Base-by-base conservation (phyloP, 2,888 invertebrate genomes). In the Sialis fuliginosa region DNA sequence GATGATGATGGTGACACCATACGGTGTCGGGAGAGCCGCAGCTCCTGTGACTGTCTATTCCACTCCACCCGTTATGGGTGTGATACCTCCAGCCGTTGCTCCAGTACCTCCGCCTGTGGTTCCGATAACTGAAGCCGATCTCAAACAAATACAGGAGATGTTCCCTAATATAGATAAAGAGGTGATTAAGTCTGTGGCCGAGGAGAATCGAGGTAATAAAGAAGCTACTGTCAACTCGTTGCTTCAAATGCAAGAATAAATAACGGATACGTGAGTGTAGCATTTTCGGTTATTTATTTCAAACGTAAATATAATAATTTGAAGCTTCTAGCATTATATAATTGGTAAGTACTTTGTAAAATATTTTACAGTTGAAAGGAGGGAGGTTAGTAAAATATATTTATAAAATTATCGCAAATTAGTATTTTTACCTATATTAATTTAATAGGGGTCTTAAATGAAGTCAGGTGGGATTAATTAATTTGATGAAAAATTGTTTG, bases 111-210 rank as follows among this genome's bases (percentile, higher is more conserved):
- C 64, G 35, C 52, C 57, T 34, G 58, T 64, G 49, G 12, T 40
- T 8, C 10, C 22, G 2, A 40, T 40, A 1, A 5, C 22, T 1
- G 44, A 39, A 22, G 48, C 54, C 50, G 53, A 42, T 48, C 47
- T 45, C 50, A 66, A 67, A 33, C 67, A 88, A 86, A 81, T 96
- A 54, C 81, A 84, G 59, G 95, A 95, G 67, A 95, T 96, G 92
- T 96, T 97, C 69, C 95, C 96, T 1, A 84, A 84, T 60, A 80
- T 95, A 60, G 95, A 96, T 60, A 83, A 81, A 54, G 92, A 93
- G 58, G 91, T 95, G 5, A 82, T 96, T 48, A 85, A 81, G 61
- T 87, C 91, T 0, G 87, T 96, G 22, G 76, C 86, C 58, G 91
- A 92, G 62, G 87, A 84, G 5, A 91, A 92, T 61, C 68, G 79